Evolutionary conservation across 2,113 vertebrate genomes (phyloP).

Genomic region (Xenus cinereus): DNA sequence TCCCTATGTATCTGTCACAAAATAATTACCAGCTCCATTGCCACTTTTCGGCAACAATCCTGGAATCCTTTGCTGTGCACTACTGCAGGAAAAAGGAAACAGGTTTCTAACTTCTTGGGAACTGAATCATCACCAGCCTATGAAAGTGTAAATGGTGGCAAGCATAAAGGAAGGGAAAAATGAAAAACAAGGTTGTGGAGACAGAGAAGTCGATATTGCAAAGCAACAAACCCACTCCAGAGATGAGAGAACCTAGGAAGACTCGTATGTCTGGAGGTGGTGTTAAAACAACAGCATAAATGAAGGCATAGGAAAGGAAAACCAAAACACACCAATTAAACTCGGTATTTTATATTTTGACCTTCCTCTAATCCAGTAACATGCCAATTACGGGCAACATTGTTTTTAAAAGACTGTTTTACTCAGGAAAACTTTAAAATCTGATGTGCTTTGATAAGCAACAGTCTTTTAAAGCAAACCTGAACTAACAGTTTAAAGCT

Average conservation of each 20-base stretch:
- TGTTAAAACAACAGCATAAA: background rate
- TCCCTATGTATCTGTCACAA: background rate
- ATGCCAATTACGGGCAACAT: background rate
- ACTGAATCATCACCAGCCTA: background rate
- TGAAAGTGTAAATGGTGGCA: background rate
- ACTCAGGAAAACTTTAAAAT: constrained; percentile 16
- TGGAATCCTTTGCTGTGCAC: background rate
- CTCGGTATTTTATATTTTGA: background rate
- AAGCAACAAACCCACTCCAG: background rate
- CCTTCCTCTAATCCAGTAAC: background rate
- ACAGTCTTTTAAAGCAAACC: background rate
- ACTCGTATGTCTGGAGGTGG: background rate
- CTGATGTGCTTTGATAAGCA: background rate
- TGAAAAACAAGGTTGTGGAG: background rate
- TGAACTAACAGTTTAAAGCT: background rate
- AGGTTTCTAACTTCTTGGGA: background rate
- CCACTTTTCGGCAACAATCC: background rate
- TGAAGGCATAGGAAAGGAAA: background rate
- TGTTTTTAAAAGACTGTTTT: background rate
- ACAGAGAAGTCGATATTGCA: background rate
- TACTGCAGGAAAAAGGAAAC: constrained; percentile 5
- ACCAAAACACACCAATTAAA: constrained; percentile 1
- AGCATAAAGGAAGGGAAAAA: background rate
- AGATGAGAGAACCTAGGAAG: background rate
- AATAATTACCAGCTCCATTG: background rate